These are phyloP conservation scores for Saxicola maurus DNA, from an alignment of 2,797 vertebrate species.

Conservation along the genomic window DNA sequence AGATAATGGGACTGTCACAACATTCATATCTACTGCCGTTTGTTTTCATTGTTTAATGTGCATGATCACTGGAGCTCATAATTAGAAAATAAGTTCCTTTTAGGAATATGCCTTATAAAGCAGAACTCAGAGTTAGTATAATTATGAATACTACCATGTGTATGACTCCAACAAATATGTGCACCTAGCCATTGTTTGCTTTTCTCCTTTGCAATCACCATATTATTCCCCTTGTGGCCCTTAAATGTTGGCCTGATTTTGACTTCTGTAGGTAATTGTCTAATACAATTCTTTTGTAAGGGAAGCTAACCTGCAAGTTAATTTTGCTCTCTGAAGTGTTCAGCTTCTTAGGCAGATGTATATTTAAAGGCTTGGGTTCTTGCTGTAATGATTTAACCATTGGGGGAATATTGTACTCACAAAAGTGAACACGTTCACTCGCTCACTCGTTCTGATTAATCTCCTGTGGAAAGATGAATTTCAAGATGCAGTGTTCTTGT, in stretches of 20 bases:
- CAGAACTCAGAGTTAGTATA: conserved; percentile 20
- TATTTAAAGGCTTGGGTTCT: neutral
- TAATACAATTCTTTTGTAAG: neutral
- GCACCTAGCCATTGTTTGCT: neutral
- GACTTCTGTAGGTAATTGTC: conserved; percentile 31
- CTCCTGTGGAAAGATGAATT: neutral
- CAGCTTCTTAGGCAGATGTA: neutral
- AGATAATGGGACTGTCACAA: conserved; percentile 45
- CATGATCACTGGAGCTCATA: conserved; percentile 56
- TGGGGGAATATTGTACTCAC: neutral
- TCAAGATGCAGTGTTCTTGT: neutral
- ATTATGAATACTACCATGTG: neutral
- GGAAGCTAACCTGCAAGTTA: neutral
- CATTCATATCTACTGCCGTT: neutral
- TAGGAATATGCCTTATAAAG: conserved; percentile 39
- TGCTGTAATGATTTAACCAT: neutral
- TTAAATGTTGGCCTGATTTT: conserved; percentile 24
- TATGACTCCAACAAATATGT: neutral
- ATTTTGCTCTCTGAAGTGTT: conserved; percentile 9
- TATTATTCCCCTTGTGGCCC: conserved; percentile 11
- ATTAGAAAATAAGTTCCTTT: conserved; percentile 59
- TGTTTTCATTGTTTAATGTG: conserved; percentile 58
- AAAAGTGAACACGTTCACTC: neutral
- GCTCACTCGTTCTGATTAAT: neutral
- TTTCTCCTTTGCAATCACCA: neutral